Evolutionary conservation across 2,888 invertebrate genomes (phyloP), one percentile per base, ranked within the genome.

Genomic region (Griposia aprilina): DNA sequence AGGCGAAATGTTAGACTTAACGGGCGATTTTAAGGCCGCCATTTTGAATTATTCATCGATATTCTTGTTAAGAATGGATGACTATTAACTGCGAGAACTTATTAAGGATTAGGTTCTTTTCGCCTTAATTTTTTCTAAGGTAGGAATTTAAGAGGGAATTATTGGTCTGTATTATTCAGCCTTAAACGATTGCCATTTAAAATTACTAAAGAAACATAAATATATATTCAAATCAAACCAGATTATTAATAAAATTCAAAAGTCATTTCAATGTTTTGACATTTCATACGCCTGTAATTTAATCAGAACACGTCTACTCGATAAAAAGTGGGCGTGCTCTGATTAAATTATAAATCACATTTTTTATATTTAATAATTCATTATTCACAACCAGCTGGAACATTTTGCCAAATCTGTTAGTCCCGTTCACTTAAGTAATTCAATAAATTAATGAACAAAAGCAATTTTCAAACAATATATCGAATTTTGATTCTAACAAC

Each of bases 31-130:
- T 48, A 50, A 23, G 30, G n/a, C 59, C 20, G 60, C 75, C 67
- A 80, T 81, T 77, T 81, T 83, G 73, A 81, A 81, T 86, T 57
- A 83, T 69, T 77, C 65, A 71, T 67, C 30, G 52, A 50, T 30
- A 30, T 55, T 50, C 20, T 30, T 52, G 45, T n/a, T 57, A 55
- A 15, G 66, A 73, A 75, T 71, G 36, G 57, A 41, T n/a, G 30
- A 2, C 48, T 60, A 5, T 26, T 57, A n/a, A 63, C 15, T 36
- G 23, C 15, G 11, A 11, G 4, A 63, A 8, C 30, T 41, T 23
- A 20, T n/a, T 30, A 20, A 26, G 26, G 20, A 20, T 11, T 26
- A 48, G 1, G 26, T 11, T 48, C 13, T 66, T 7, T n/a, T 66
- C 3, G 2, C 1, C 0, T 20, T 45, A 5, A 10, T 10, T 65